These are phyloP conservation scores for Dasysyrphus albostriatus DNA, from an alignment of 2,888 invertebrate species.

Conservation along the genomic window DNA sequence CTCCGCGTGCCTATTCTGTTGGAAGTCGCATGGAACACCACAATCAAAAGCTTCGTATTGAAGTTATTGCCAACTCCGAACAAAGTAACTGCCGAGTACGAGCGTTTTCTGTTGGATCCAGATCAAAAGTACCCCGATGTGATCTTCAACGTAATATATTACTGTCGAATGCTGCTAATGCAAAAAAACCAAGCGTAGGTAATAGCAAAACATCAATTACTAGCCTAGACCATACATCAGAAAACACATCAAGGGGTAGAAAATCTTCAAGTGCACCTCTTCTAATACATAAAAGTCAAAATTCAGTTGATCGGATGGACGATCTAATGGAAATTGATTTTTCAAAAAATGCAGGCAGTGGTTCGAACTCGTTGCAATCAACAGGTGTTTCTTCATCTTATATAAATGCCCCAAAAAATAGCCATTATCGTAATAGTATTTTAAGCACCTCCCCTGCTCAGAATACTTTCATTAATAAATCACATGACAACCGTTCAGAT, in stretches of 20 bases:
- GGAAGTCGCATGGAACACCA: constrained; percentile 91
- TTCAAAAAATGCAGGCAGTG: constrained; percentile 82
- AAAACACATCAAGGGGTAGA: constrained; percentile 80
- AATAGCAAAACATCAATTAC: constrained; percentile 77
- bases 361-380: constrained; percentile 75
- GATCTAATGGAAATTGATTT: constrained; percentile 94
- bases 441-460: constrained; percentile 56
- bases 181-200: constrained; percentile 76
- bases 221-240: constrained; percentile 75
- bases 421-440: constrained; percentile 45
- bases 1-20: constrained; percentile 93
- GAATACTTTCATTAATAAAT: constrained; percentile 40
- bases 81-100: constrained; percentile 86
- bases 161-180: constrained; percentile 77
- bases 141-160: constrained; percentile 81
- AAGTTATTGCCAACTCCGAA: constrained; percentile 84
- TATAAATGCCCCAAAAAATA: constrained; percentile 54
- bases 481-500: constrained; percentile 73
- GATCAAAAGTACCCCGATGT: constrained; percentile 84
- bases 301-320: constrained; percentile 87
- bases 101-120: constrained; percentile 91
- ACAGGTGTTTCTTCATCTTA: constrained; percentile 48
- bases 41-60: constrained; percentile 85
- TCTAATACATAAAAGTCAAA: constrained; percentile 84
- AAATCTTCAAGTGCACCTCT: constrained; percentile 90